Base-by-base conservation (phyloP, 2,797 vertebrate genomes). In the Knipowitschia caucasica region DNA sequence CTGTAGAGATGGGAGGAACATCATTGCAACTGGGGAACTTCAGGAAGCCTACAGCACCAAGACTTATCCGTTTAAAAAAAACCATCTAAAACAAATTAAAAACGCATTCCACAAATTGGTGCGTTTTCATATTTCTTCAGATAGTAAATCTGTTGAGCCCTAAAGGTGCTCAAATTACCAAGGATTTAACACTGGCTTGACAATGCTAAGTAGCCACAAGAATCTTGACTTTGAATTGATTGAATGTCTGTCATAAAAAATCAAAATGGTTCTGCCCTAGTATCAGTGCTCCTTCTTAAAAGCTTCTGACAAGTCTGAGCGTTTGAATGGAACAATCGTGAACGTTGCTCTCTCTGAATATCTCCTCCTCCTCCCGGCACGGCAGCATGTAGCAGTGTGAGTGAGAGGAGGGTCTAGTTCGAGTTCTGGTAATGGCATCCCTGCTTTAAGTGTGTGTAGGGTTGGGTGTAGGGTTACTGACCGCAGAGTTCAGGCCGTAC, bases 271-370 rank as follows among this genome's bases (percentile, higher is more conserved):
- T n/a, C n/a, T n/a, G n/a, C n/a, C n/a, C n/a, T n/a, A n/a, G n/a
- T n/a, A 45, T 49, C 34, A 50, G 64, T 45, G 42, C 14, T 44
- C 62, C 43, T 20, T 34, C 14, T 51, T 53, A 64, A 50, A 51
- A 63, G 45, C 68, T 56, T 66, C 39, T 60, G 70, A 55, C 58
- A 81, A 79, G 69, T 84, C 80, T 83, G 82, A 73, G 64, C 74
- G 76, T 56, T 67, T 59, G 66, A 76, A 24, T 12, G 43, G 75
- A 86, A 82, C 84, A 87, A 88, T 89, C 86, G 77, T 38, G 34
- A 39, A 42, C n/a, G 2, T 34, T 38, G 58, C 63, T 59, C 39
- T 51, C 0, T 2, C 14, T 20, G 5, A 30, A 31, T 31, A 20
- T 47, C 26, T 20, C 4, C 11, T 12, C 9, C 20, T n/a, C 44